A percentile compares a stretch with the other conserved stretches of the same genome.
These are phyloP conservation scores for Amiota minor DNA, from an alignment of 2,888 invertebrate species.

Conservation along the genomic window DNA sequence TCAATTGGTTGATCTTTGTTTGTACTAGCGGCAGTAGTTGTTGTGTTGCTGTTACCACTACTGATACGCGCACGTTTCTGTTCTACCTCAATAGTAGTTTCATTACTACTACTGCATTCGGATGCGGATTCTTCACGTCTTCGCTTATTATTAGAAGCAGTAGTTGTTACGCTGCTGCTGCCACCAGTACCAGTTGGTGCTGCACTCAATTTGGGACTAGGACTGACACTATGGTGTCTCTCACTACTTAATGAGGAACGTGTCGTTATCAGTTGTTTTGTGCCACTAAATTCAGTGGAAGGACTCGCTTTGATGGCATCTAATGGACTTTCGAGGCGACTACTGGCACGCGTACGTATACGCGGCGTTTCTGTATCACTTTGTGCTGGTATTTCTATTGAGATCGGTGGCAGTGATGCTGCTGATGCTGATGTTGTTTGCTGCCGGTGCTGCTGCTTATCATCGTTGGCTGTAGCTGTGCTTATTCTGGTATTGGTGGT, in stretches of 20 bases:
- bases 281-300: conserved; percentile 29
- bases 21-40: conserved; percentile 33
- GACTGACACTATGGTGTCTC: conserved; percentile 52
- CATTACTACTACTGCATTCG: conserved; percentile 75
- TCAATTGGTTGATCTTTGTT: conserved; percentile 25
- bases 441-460: conserved; percentile 4
- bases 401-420: conserved; percentile 78
- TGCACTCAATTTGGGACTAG: conserved; percentile 61
- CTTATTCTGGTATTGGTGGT: background rate
- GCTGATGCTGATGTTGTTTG: conserved; percentile 15
- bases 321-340: conserved; percentile 81
- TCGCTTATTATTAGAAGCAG: conserved; percentile 75
- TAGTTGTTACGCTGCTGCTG: conserved; percentile 28
- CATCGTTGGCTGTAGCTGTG: conserved; percentile 4
- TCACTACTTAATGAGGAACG: conserved; percentile 43
- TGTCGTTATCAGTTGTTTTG: conserved; percentile 51
- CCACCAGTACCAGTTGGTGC: conserved; percentile 5
- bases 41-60: conserved; percentile 58
- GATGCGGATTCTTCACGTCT: conserved; percentile 88
- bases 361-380: conserved; percentile 74
- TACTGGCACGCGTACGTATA: conserved; percentile 80
- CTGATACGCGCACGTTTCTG: conserved; percentile 42
- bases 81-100: conserved; percentile 42
- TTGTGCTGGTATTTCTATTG: conserved; percentile 86
- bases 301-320: conserved; percentile 70